Base-by-base conservation (phyloP, 2,113 vertebrate species). In the Rhineura floridana region DNA sequence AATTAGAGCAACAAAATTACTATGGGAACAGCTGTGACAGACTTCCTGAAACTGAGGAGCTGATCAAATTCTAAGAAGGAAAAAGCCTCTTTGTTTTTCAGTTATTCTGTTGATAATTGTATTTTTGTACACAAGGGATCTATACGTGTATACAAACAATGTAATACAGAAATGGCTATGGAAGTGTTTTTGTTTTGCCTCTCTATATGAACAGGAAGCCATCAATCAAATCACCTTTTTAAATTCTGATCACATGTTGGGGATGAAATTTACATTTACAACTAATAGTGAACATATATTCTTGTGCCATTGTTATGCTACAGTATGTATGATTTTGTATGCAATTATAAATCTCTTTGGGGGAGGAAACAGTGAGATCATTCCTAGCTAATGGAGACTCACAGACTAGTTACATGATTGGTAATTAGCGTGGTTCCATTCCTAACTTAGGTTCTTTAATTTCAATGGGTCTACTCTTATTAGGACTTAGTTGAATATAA, bases 1-100 rank as follows among this genome's bases (percentile, higher is more conserved):
- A 95, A 93, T 94, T 94, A 94, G 92, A 91, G 92, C 83, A 95
- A 94, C 91, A 84, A 92, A 93, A 95, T 94, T 93, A 93, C 86
- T 36, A 73, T n/a, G 77, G 80, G 91, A 76, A 77, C 91, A 65
- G 70, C 86, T 90, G 86, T 19, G 69, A 88, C 89, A 72, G 93
- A 90, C 90, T 67, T 94, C 72, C 72, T 0, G 0, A 89, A 91
- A 80, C 79, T 70, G 81, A 94, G 87, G 73, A 91, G 83, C 55
- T 73, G 91, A 91, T 85, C 90, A 89, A 89, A 81, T 73, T 89
- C 52, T 50, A 48, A 81, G 33, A 62, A 62, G 63, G 15, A 67
- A 59, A 84, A 8, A 55, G 36, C 21, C 19, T 55, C 76, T 80
- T 55, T 25, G 3, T 52, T 39, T 50, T 11, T n/a, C 36, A 30